Evolutionary conservation across 64 coral and sea anemone species (phyloP), one percentile per base, ranked within the genome.

Genomic region (Montipora capricornis): DNA sequence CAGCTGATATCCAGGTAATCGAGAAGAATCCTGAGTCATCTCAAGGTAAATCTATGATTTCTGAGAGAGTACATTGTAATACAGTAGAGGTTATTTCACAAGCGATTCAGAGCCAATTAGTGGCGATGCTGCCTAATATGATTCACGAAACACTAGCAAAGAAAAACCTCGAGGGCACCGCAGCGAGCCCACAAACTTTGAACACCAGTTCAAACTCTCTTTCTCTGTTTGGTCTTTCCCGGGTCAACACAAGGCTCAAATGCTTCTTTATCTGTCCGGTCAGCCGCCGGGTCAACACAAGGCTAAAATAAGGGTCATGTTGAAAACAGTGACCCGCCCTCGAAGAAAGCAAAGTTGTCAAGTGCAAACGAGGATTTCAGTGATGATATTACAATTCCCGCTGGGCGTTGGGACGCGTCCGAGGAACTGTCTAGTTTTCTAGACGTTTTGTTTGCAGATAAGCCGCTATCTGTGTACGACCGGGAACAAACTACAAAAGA

Each of bases 201-300:
- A 29, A 29, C 29, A 29, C 29, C 29, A 29, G 29, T 29, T 29
- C 29, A 29, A 29, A 29, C 29, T 29, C 29, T 29, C 29, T 29
- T 29, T 29, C 29, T 29, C 29, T 29, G 29, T 29, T 29, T 29
- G 29, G 29, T 29, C 29, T 29, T 29, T 29, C 29, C 29, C 29
- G 29, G 29, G 29, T 29, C 1, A 29, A 29, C 29, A 29, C 29
- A 29, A 29, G 29, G 29, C 29, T 29, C 29, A 29, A 29, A 29
- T 29, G 29, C 29, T 29, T 29, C 29, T 29, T 29, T 4, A 88
- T 20, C 85, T 88, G 7, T 55, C 87, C 74, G 74, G 87, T 89
- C 46, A 89, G 73, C 87, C 87, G 49, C 87, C 22, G 52, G 87
- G 87, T 89, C 87, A 89, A 89, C 49, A 89, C 87, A 77, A 77